Evolutionary conservation across 2,888 invertebrate species (phyloP).

Genomic region (Melieria picta): DNA sequence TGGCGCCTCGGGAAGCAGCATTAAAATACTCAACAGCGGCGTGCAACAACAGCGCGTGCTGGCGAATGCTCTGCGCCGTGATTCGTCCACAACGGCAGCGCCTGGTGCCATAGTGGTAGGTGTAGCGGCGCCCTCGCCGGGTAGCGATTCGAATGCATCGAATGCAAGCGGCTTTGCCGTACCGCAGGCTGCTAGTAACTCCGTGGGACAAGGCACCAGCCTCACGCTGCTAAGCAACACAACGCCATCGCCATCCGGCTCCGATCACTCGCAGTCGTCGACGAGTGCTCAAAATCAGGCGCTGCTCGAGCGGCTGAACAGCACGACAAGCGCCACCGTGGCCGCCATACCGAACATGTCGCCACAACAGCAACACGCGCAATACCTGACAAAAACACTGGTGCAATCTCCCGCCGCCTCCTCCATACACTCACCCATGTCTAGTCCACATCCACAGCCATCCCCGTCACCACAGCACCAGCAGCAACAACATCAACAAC

Average conservation of each 20-base stretch:
- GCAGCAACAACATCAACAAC: slow-evolving; percentile 60
- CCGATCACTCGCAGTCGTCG: slow-evolving; percentile 61
- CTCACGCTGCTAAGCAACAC: slow-evolving; percentile 69
- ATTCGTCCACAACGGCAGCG: slow-evolving; percentile 61
- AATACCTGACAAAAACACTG: slow-evolving; percentile 61
- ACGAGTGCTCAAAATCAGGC: slow-evolving; percentile 57
- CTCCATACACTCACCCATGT: slow-evolving; percentile 70
- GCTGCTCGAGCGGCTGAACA: slow-evolving; percentile 63
- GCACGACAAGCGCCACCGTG: slow-evolving; percentile 51
- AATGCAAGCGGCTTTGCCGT: slow-evolving; percentile 69
- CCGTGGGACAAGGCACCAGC: slow-evolving; percentile 37
- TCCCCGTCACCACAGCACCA: slow-evolving; percentile 61
- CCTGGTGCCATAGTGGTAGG: slow-evolving; percentile 65
- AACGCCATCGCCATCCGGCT: slow-evolving; percentile 61
- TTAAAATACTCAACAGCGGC: slow-evolving; percentile 56
- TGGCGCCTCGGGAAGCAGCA: slow-evolving; percentile 48
- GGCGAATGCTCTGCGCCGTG: slow-evolving; percentile 64
- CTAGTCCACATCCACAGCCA: slow-evolving; percentile 69
- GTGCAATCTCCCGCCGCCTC: slow-evolving; percentile 63
- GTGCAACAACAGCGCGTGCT: slow-evolving; percentile 59
- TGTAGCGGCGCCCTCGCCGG: slow-evolving; percentile 66
- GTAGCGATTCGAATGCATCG: slow-evolving; percentile 65
- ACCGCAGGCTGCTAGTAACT: slow-evolving; percentile 60
- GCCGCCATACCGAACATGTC: slow-evolving; percentile 61
- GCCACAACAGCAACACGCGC: slow-evolving; percentile 55